Evolutionary conservation across 2,797 vertebrate species (phyloP), one percentile per base, ranked within the genome.

Genomic region (Adrianichthys oophorus): DNA sequence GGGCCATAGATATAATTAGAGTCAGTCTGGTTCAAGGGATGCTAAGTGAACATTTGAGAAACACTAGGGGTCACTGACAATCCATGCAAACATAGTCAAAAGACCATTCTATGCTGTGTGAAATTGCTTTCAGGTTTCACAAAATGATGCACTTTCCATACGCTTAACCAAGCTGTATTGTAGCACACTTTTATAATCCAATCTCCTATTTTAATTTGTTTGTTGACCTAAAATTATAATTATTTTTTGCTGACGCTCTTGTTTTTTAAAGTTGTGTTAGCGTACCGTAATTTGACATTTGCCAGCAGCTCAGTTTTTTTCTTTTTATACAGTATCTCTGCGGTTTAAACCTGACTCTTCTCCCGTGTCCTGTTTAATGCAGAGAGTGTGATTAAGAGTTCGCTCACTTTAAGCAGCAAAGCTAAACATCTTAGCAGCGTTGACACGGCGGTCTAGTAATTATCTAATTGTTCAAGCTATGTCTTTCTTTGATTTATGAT

Each of bases 401-500:
- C 60, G 19, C 65, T 70, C 55, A 64, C 50, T 65, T 65, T 75
- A 71, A 57, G 52, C 47, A 68, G 85, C 84, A 86, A 86, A 84
- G 87, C 90, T 89, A 93, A 95, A 91, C 91, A 70, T 74, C 76
- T 71, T 72, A 15, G 65, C 63, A 90, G 90, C 80, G 83, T 79
- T 93, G 94, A 94, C 93, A 93, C 70, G 81, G 91, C 89, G 89
- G 87, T 93, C 91, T 90, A 90, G 90, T 96, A 96, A 97, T 96
- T 95, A 96, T 92, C 94, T 95, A 97, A 96, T 96, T 95, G 94
- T 95, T 95, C 88, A 88, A 92, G 92, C 93, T 91, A 90, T 92
- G 94, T 91, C 93, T 92, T 87, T 91, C 90, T 86, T 92, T 95
- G 95, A 97, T 96, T 97, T 95, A 96, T 93, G 93, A 91, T 93